Evolutionary conservation across 2,888 invertebrate species (phyloP).

Genomic region (Tortricodes alternella): DNA sequence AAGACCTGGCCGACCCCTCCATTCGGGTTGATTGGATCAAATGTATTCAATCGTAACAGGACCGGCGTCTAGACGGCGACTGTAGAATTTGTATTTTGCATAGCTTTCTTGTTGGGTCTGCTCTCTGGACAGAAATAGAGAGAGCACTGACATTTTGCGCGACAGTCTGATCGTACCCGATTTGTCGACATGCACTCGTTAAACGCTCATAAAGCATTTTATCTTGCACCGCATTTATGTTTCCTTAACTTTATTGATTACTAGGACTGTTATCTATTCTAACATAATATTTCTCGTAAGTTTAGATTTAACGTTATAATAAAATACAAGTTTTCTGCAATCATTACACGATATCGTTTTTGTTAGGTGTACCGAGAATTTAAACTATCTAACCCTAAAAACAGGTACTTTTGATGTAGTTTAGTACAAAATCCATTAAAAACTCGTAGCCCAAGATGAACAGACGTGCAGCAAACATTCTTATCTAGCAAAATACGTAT

Average conservation of each 20-base stretch:
- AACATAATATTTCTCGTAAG: too few relatives aligned
- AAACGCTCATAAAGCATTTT: conserved; percentile 49
- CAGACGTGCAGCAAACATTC: conserved; percentile 20
- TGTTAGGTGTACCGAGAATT: too few relatives aligned
- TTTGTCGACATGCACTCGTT: conserved; percentile 61
- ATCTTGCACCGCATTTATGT: conserved; percentile 18
- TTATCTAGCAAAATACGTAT: conserved; percentile 29
- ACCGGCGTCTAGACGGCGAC: conserved; percentile 78
- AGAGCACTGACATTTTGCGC: conserved; percentile 75
- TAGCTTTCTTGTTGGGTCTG: conserved; percentile 77
- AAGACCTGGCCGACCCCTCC: conserved; percentile 71
- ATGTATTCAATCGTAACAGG: conserved; percentile 76
- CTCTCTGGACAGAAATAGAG: conserved; percentile 72
- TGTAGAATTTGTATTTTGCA: conserved; percentile 75
- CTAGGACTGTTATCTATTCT: too few relatives aligned
- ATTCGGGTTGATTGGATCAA: conserved; percentile 79
- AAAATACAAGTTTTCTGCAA: too few relatives aligned
- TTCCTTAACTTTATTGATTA: background rate
- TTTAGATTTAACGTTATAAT: too few relatives aligned
- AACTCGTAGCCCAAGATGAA: background rate
- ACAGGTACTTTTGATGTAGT: background rate
- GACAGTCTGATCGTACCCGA: conserved; percentile 63
- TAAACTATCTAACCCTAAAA: too few relatives aligned
- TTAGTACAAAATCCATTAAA: conserved; percentile 19
- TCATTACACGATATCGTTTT: too few relatives aligned